phyloP scores from a whole-genome alignment of 2,113 vertebrate genomes.

The Chitala chitala region DNA sequence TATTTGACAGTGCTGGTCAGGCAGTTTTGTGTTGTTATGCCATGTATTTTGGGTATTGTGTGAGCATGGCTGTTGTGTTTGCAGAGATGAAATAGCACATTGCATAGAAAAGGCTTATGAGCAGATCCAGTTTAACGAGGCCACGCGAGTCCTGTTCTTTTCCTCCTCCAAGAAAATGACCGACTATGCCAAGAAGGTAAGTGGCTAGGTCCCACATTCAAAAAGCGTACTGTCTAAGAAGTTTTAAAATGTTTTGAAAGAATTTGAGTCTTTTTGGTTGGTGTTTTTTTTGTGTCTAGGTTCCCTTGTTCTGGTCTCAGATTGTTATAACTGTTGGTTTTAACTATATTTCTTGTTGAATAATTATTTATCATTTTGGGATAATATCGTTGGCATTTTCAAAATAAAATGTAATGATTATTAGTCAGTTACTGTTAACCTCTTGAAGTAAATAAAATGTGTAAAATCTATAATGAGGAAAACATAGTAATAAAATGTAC shows the following conservation, averaged over 20 bases:
- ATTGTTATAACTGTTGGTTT: too few relatives aligned
- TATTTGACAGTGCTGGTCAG: too few relatives aligned
- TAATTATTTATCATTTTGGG: too few relatives aligned
- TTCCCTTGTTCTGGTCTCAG: background rate
- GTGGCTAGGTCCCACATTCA: conserved; percentile 4
- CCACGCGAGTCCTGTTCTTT: conserved; percentile 85
- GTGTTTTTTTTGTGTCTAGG: too few relatives aligned
- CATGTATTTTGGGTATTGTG: background rate
- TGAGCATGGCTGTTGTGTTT: conserved; percentile 10
- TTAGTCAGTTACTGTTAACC: too few relatives aligned
- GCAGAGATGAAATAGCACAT: conserved; percentile 84
- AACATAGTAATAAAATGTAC: too few relatives aligned
- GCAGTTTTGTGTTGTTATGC: background rate
- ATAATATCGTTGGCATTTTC: too few relatives aligned
- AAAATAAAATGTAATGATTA: too few relatives aligned
- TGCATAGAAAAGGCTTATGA: conserved; percentile 92
- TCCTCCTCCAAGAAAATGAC: conserved; percentile 85
- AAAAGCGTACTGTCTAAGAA: background rate
- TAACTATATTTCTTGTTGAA: too few relatives aligned
- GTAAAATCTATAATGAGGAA: too few relatives aligned
- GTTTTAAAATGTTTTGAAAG: background rate
- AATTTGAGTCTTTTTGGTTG: too few relatives aligned
- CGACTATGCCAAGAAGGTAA: conserved; percentile 86
- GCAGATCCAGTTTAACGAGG: conserved; percentile 82
- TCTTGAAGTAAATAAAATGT: too few relatives aligned